Base-by-base conservation (phyloP, 2,797 vertebrate genomes). In the Gymnocypris eckloni region DNA sequence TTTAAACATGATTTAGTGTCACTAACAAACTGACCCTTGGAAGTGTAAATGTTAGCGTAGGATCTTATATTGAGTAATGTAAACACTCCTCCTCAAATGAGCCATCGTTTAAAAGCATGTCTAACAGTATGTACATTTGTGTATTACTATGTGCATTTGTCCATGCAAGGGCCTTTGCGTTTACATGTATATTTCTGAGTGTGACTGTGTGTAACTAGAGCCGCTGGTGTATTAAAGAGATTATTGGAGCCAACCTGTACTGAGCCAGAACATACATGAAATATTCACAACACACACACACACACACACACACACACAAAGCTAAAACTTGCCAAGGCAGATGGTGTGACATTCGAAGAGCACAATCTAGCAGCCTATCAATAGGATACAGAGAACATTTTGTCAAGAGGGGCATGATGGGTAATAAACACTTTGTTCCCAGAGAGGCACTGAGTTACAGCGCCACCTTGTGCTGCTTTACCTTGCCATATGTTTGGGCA, bases 301-400 rank as follows among this genome's bases (percentile, higher is more conserved):
- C 77, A 54, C 50, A 52, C 77, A 84, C 66, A 69, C 72, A 87
- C 50, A 52, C 77, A 84, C 66, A 69, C 72, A 87, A 54, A 75
- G 48, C 81, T 81, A 67, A 72, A 86, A 86, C 93, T 91, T 89
- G 92, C 90, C 90, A 85, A 22, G 87, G 90, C 93, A 93, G 93
- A 94, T 93, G 93, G 93, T 91, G 92, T 92, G 93, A 93, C 93
- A 93, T 91, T 93, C 90, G 91, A 83, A 87, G 76, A 72, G 89
- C 81, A 86, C 87, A 87, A 88, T 86, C 82, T 73, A 89, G 69
- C 64, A 64, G 91, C 90, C 92, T 92, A 93, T 94, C 92, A 92
- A 92, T 93, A 90, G 72, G 86, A 80, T 84, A 89, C 77, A 89
- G 73, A 87, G 79, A 89, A 89, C 83, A 86, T 88, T 82, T 83